These are phyloP conservation scores for Muraenolepis orangiensis DNA, from an alignment of 2,797 vertebrate genomes.

Conservation along the genomic window DNA sequence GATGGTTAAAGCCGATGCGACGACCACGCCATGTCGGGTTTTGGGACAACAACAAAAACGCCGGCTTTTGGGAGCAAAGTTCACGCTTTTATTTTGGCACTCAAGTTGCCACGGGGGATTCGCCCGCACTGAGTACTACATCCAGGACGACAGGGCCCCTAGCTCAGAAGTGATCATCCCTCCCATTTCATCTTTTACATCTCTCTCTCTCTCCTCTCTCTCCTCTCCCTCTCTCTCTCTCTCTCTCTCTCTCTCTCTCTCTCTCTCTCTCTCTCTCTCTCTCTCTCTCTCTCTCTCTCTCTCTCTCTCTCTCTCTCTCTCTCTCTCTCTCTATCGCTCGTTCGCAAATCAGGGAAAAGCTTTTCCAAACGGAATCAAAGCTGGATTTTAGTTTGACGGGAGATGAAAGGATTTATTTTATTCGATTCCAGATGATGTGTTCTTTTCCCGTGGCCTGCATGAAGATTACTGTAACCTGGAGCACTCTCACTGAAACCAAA, in stretches of 20 bases:
- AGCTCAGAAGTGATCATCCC: slow-evolving; percentile 42
- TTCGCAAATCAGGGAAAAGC: slow-evolving; percentile 51
- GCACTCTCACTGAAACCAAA: slow-evolving; percentile 55
- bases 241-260: too few species aligned
- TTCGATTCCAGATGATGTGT: slow-evolving; percentile 64
- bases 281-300: too few species aligned
- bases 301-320: too few species aligned
- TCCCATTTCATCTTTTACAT: slow-evolving; percentile 53
- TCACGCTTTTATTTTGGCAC: slow-evolving; percentile 42
- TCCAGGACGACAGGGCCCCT: slow-evolving; percentile 43
- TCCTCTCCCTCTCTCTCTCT: too few species aligned
- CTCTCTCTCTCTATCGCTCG: too few species aligned
- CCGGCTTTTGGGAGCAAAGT: slow-evolving; percentile 44
- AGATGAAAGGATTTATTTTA: slow-evolving; percentile 67
- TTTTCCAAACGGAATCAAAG: slow-evolving; percentile 60
- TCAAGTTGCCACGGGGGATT: slow-evolving; percentile 27
- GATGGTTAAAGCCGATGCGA: slow-evolving; percentile 61
- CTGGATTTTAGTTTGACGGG: slow-evolving; percentile 54
- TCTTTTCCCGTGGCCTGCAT: slow-evolving; percentile 51
- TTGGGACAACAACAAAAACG: slow-evolving; percentile 53
- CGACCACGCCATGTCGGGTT: neutral
- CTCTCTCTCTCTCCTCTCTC: slow-evolving; percentile 47
- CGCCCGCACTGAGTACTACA: slow-evolving; percentile 41
- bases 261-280: too few species aligned
- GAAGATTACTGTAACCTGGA: slow-evolving; percentile 46